Evolutionary conservation across 1,140 invertebrate species (phyloP), one percentile per base, ranked within the genome.

Genomic region (Muscidifurax raptorellus): DNA sequence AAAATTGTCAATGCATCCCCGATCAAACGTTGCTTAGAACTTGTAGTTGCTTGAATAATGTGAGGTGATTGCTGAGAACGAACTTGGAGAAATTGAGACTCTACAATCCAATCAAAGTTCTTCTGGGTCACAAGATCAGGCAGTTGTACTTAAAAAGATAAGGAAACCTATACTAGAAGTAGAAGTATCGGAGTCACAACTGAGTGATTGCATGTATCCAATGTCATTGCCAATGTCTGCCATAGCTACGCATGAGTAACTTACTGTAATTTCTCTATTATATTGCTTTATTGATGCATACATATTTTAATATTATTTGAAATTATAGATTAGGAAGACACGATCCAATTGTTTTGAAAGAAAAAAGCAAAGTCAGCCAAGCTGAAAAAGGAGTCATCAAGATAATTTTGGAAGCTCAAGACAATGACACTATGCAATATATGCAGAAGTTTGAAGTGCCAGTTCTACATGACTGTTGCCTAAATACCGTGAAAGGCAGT

Each of bases 291-390:
- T 13, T 44, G 9, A 76, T 44, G 40, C 22, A 71, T 30, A 30
- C 15, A 27, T 71, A 15, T 30, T 30, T 30, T 71, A 30, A 30
- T 28, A 30, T 71, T 9, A 1, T 30, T 71, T 71, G 15, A 69
- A 25, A 69, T 71, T 77, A 9, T 28, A 72, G 69, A 27, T 27
- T 80, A 2, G 79, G 79, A 47, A 67, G 79, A 13, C 79, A 81
- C 32, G 66, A 81, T 18, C 25, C 79, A 69, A 71, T 72, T 30
- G 36, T 72, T 69, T 2, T 47, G 15, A 44, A 69, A 44, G 18
- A 59, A 59, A 74, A 59, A 52, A 74, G 30, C 6, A 74, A 36
- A 74, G 40, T 82, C 15, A 69, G 18, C 3, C 6, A 30, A 18
- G 10, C 9, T 32, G 69, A 82, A 25, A 82, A 75, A n/a, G 25